A percentile compares a stretch with the other conserved stretches of the same genome.
phyloP scores from a whole-genome alignment of 35 echinoderm and acorn worm genomes.

The Ophioderma brevispina region DNA sequence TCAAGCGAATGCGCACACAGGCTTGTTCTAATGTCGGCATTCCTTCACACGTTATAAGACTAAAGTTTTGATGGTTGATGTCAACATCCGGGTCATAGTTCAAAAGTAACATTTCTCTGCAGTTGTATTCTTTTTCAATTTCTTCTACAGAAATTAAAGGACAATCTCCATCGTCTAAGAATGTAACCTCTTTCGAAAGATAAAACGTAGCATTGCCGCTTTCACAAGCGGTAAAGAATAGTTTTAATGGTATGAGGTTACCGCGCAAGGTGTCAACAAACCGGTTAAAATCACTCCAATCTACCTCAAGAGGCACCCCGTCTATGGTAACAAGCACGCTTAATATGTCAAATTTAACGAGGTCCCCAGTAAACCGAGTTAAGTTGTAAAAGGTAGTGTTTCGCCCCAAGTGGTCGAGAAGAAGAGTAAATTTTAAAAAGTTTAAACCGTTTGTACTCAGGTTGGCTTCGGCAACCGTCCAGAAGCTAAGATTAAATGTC shows the following conservation, averaged over 20 bases:
- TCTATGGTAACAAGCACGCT: not conserved
- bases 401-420: not conserved
- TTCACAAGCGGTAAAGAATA: not conserved
- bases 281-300: not conserved
- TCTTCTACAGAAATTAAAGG: constrained; percentile 23
- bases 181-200: not conserved
- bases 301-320: not conserved
- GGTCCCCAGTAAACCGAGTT: not conserved
- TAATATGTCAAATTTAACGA: not conserved
- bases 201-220: not conserved
- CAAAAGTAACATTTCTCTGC: constrained; percentile 56
- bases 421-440: not conserved
- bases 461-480: not conserved
- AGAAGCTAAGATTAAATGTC: not conserved
- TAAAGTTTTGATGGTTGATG: constrained; percentile 31
- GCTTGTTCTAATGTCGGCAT: constrained; percentile 7
- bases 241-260: not conserved
- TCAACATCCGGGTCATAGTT: constrained; percentile 8
- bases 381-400: not conserved
- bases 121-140: constrained; percentile 33
- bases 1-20: constrained; percentile 61
- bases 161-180: constrained; percentile 12
- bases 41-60: constrained; percentile 57
- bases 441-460: not conserved
- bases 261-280: not conserved